Conservation (phyloP, 2,888 invertebrate species). For the Pheosia gnoma region DNA sequence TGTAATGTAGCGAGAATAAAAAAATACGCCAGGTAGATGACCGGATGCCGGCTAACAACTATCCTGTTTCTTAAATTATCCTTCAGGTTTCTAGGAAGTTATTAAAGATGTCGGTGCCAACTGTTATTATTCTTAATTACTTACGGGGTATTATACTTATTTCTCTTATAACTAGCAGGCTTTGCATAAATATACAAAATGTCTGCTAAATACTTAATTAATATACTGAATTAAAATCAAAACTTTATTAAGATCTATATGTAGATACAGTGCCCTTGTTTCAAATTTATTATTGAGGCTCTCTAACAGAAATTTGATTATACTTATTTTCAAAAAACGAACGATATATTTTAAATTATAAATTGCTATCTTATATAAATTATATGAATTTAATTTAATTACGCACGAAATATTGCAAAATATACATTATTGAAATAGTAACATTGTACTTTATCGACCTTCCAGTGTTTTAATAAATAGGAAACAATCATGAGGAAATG, state of each 20-base stretch:
- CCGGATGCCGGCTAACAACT: slow-evolving; percentile 39
- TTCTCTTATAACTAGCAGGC: too few relatives aligned
- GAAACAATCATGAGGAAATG: slow-evolving; percentile 20
- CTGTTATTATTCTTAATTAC: slow-evolving; percentile 13
- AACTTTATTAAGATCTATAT: too few relatives aligned
- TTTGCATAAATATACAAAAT: too few relatives aligned
- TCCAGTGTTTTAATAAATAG: slow-evolving; percentile 21
- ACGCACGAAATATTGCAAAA: not conserved
- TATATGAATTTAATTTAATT: too few relatives aligned
- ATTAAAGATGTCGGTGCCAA: slow-evolving; percentile 29
- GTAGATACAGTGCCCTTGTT: too few relatives aligned
- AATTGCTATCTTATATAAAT: too few relatives aligned
- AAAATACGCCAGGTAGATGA: slow-evolving; percentile 30
- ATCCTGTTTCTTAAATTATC: slow-evolving; percentile 50
- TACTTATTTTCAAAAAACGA: not conserved
- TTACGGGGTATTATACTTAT: too few relatives aligned
- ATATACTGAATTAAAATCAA: too few relatives aligned
- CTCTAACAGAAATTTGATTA: not conserved
- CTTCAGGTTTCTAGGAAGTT: slow-evolving; percentile 50
- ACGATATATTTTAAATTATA: not conserved
- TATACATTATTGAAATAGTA: not conserved
- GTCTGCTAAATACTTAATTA: too few relatives aligned
- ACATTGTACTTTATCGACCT: slow-evolving; percentile 19
- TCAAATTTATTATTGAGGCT: too few relatives aligned
- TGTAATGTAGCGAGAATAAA: slow-evolving; percentile 37